Base-by-base conservation (phyloP, 2,888 invertebrate species). In the Campaea margaritaria region DNA sequence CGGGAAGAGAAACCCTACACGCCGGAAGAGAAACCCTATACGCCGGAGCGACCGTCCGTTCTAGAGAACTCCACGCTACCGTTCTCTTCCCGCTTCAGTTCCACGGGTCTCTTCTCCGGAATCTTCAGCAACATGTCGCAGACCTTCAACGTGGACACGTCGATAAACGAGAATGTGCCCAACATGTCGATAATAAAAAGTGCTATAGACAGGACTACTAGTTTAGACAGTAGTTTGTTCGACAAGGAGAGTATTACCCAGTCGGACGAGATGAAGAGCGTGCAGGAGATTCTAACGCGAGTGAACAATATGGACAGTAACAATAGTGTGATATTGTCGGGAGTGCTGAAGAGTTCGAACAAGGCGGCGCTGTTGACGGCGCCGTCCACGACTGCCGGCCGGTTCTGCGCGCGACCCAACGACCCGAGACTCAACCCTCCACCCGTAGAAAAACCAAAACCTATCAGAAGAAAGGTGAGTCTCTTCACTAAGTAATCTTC, bases 301-400 rank as follows among this genome's bases (percentile, higher is more conserved):
- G 93, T 93, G 75, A 93, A 88, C 73, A 93, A 86, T 74, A 93
- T 93, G 92, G 92, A 93, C 81, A 89, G 91, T 58, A 89, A 89
- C 79, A 92, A 89, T 65, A 92, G 93, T 85, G 90, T 91, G 72
- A 78, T 92, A 72, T 76, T 92, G 71, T 91, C 91, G 66, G 93
- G 91, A 0, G 91, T 93, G 79, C 69, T 93, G 63, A 86, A 82
- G 65, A 83, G 84, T 53, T 81, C 89, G 3, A 79, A 77, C 57
- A 77, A 75, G 57, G 70, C 74, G 56, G 73, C 74, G 45, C 65
- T 76, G 65, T 34, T 46, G 46, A 60, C 78, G n/a, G n/a, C n/a
- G 63, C 64, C 81, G 50, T 76, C 79, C 14, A 76, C 76, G 68
- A 75, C 75, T 28, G 67, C 74, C 47, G 64, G 36, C 9, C 50